phyloP scores from a whole-genome alignment of 2,113 vertebrate genomes.

The Catharus bicknelli region DNA sequence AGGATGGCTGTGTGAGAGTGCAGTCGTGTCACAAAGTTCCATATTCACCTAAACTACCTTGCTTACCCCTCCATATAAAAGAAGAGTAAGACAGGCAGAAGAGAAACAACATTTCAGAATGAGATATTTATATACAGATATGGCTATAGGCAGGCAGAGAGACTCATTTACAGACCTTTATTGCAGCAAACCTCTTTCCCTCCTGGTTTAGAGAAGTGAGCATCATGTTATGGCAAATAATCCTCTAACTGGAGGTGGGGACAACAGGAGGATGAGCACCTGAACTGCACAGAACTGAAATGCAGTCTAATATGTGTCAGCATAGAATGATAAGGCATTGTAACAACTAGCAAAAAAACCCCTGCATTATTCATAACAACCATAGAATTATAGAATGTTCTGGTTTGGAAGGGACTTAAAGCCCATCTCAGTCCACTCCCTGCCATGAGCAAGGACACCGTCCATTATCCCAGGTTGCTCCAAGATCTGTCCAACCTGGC shows the following conservation, averaged over 20 bases:
- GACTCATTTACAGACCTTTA: neutral
- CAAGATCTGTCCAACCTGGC: neutral
- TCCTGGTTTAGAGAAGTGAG: neutral
- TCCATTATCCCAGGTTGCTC: neutral
- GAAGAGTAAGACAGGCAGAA: neutral
- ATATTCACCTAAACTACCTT: neutral
- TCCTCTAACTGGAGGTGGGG: neutral
- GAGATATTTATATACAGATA: neutral
- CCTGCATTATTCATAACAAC: neutral
- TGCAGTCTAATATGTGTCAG: neutral
- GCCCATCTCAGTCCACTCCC: neutral
- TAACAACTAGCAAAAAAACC: neutral
- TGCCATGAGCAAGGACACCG: neutral
- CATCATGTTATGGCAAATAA: neutral
- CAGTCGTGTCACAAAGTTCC: neutral
- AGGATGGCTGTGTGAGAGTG: neutral
- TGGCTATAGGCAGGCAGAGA: neutral
- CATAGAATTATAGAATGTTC: neutral
- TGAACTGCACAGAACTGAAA: neutral
- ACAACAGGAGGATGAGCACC: neutral
- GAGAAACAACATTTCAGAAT: neutral
- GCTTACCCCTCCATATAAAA: neutral
- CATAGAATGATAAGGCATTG: neutral
- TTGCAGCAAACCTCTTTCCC: neutral
- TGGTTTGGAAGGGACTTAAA: neutral